A percentile compares a stretch with the other conserved stretches of the same genome.
Evolutionary conservation across 2,888 invertebrate genomes (phyloP).

Genomic region (Steinernema carpocapsae): DNA sequence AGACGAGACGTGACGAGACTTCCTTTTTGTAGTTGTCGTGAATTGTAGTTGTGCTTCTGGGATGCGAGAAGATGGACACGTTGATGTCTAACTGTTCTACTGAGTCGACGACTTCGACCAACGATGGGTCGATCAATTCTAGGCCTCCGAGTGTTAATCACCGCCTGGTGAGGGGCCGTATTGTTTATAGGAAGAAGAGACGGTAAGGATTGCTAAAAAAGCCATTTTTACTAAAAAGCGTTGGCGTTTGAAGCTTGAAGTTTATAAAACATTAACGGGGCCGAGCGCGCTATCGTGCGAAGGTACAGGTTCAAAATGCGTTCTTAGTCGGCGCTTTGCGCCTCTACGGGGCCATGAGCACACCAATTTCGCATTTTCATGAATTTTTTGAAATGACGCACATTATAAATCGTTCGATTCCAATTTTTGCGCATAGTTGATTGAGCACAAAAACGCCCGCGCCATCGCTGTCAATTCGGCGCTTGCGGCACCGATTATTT

Average conservation of each 20-base stretch:
- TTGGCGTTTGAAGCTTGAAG: neutral
- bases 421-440: too few species aligned
- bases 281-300: too few species aligned
- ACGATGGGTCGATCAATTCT: conserved; percentile 37
- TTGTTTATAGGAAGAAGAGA: conserved; percentile 60
- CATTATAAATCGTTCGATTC: too few species aligned
- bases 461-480: too few species aligned
- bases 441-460: too few species aligned
- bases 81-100: conserved; percentile 30
- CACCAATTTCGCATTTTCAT: too few species aligned
- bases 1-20: neutral
- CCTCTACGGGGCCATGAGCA: too few species aligned
- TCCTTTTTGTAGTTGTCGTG: conserved; percentile 4
- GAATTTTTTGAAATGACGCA: too few species aligned
- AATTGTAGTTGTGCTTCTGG: neutral
- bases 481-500: too few species aligned
- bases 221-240: neutral
- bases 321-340: too few species aligned
- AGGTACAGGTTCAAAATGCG: too few species aligned
- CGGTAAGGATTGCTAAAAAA: conserved; percentile 45
- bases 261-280: too few species aligned
- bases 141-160: conserved; percentile 48
- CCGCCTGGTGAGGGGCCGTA: conserved; percentile 60
- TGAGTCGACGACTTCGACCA: conserved; percentile 28
- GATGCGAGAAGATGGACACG: conserved; percentile 13